Evolutionary conservation across 2,113 vertebrate genomes (phyloP), one percentile per base, ranked within the genome.

Genomic region (Zapus hudsonius): DNA sequence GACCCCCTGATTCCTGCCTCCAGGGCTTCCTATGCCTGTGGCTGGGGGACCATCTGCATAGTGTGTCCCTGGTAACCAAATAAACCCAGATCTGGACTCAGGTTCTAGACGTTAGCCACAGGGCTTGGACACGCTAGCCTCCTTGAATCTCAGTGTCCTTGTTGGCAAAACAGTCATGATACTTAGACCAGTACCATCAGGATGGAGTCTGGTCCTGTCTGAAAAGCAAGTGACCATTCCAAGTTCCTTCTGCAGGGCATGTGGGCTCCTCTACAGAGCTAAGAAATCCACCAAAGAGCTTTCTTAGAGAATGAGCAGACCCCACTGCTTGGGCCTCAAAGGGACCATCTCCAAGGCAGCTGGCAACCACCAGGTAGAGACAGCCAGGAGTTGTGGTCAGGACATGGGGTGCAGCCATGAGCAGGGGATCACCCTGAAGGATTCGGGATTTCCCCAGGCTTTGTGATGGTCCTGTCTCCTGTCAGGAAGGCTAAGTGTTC

Each of bases 401-500:
- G 61, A 3, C 36, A 3, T 33, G 42, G 84, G 17, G 8, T 15
- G 15, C 15, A 0, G 16, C 36, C 52, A 25, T 36, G 29, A 52
- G 52, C 52, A n/a, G 47, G 17, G 1, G 9, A 57, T 29, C 57
- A 0, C 75, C 20, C 66, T 42, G 36, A 59, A 3, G 11, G 4
- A 12, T 5, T 40, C 29, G 27, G 36, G 23, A 36, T 52, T 16
- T 75, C 59, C 36, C 8, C 27, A 16, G 75, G 36, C 42, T 31
- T 23, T 0, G 0, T 15, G 6, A 22, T 1, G 5, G 23, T 10
- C 44, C 16, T 29, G 22, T 25, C 2, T 0, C 52, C 44, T 27
- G 27, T 64, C 16, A 19, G 7, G 52, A 6, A 78, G 29, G 38
- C 11, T 66, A 38, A 20, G 0, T 1, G 2, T 20, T 36, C 36